Conservation (phyloP, 2,113 vertebrate genomes). For the Ceyx cyanopectus region DNA sequence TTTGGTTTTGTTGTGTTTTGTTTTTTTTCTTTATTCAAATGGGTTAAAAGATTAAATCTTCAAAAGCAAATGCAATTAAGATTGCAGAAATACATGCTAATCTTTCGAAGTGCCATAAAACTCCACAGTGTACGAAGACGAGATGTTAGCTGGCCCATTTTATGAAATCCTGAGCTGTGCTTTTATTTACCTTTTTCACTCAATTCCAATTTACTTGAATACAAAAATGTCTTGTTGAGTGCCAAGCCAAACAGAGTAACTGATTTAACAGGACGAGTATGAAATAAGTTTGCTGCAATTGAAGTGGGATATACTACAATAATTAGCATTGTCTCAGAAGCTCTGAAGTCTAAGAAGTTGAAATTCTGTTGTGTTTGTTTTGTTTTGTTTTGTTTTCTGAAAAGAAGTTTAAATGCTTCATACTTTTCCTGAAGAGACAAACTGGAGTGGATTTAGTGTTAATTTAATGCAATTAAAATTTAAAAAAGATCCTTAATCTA, state of each 20-base stretch:
- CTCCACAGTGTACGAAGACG: not conserved
- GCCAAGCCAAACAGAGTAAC: not conserved
- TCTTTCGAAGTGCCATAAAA: constrained; percentile 23
- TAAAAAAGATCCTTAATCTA: constrained; percentile 64
- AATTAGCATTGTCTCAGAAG: constrained; percentile 12
- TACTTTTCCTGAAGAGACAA: constrained; percentile 41
- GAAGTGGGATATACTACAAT: not conserved
- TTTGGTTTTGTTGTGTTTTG: not conserved
- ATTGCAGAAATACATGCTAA: not conserved
- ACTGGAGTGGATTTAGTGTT: constrained; percentile 60
- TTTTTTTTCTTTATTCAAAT: not conserved
- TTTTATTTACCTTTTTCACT: constrained; percentile 13
- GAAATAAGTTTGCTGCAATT: not conserved
- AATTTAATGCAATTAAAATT: constrained; percentile 72
- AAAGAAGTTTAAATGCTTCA: constrained; percentile 1
- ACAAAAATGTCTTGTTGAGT: constrained; percentile 45
- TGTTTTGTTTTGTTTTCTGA: not conserved
- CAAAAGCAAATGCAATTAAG: constrained; percentile 28
- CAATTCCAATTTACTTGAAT: constrained; percentile 14
- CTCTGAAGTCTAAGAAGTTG: not conserved
- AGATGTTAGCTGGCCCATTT: not conserved
- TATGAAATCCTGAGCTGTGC: not conserved
- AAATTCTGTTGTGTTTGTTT: not conserved
- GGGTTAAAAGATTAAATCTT: constrained; percentile 32
- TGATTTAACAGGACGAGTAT: not conserved